Evolutionary conservation across 1,140 invertebrate species (phyloP).

Genomic region (Brachionus rubens): DNA sequence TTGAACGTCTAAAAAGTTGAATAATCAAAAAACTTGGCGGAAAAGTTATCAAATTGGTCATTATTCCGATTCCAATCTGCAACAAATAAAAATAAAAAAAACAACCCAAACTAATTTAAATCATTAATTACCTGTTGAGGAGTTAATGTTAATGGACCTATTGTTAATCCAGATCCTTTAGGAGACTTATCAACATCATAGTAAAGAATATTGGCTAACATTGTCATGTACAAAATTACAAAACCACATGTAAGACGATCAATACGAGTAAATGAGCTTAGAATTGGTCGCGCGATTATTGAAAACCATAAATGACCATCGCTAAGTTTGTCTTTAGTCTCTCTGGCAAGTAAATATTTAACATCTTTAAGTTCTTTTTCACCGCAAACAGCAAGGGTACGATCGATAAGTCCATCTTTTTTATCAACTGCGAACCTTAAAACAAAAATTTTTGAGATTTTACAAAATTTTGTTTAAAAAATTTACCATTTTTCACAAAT

Average conservation of each 20-base stretch:
- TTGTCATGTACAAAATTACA: slow-evolving; percentile 37
- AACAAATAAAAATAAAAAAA: slow-evolving; percentile 7
- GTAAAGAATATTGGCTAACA: slow-evolving; percentile 30
- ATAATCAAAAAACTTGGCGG: slow-evolving; percentile 29
- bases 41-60: slow-evolving; percentile 26
- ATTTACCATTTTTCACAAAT: slow-evolving; percentile 54
- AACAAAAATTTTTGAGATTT: slow-evolving; percentile 46
- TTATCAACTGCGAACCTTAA: slow-evolving; percentile 57
- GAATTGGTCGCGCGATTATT: background rate
- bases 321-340: slow-evolving; percentile 35
- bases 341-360: slow-evolving; percentile 8
- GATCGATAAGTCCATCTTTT: slow-evolving; percentile 59
- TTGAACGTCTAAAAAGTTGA: slow-evolving; percentile 37
- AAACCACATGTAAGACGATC: slow-evolving; percentile 42
- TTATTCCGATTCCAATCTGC: slow-evolving; percentile 52
- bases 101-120: no score
- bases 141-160: slow-evolving; percentile 33
- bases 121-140: slow-evolving; percentile 18
- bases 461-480: background rate
- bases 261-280: slow-evolving; percentile 20
- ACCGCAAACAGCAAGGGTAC: slow-evolving; percentile 51
- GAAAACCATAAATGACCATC: slow-evolving; percentile 46
- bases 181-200: slow-evolving; percentile 11
- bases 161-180: background rate
- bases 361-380: slow-evolving; percentile 16